These are phyloP conservation scores for Peromyscus melanophrys DNA, from an alignment of 2,797 vertebrate species.

Conservation along the genomic window DNA sequence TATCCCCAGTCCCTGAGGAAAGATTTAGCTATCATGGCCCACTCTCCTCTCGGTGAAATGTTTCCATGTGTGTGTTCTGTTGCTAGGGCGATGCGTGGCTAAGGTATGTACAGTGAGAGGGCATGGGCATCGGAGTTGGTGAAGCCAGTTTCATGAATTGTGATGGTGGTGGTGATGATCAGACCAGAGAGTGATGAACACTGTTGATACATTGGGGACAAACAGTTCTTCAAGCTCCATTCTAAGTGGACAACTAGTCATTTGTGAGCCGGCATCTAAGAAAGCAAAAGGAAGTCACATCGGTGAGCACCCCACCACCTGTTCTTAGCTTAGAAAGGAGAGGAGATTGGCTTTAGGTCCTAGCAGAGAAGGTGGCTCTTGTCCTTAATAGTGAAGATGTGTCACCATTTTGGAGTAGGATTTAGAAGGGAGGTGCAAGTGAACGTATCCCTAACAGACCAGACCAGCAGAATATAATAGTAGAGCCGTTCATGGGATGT, in stretches of 20 bases:
- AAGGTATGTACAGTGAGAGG: slow-evolving; percentile 9
- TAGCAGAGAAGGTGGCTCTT: slow-evolving; percentile 80
- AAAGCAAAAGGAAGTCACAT: slow-evolving; percentile 82
- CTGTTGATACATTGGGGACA: not conserved
- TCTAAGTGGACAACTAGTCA: slow-evolving; percentile 60
- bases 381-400: slow-evolving; percentile 44
- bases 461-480: not conserved
- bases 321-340: slow-evolving; percentile 85
- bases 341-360: slow-evolving; percentile 74
- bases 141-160: slow-evolving; percentile 54
- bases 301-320: slow-evolving; percentile 76
- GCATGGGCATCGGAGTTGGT: slow-evolving; percentile 29
- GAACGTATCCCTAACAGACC: slow-evolving; percentile 61
- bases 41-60: slow-evolving; percentile 34
- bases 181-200: slow-evolving; percentile 26
- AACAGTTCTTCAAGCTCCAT: slow-evolving; percentile 54
- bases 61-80: slow-evolving; percentile 64
- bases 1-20: slow-evolving; percentile 72
- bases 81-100: slow-evolving; percentile 67
- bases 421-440: slow-evolving; percentile 72
- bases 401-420: slow-evolving; percentile 81
- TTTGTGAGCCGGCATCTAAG: slow-evolving; percentile 59
- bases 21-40: slow-evolving; percentile 70
- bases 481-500: not conserved
- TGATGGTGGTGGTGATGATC: not conserved